A percentile compares a stretch with the other conserved stretches of the same genome.
phyloP scores from a whole-genome alignment of 30 jellyfish, hydroid and myxozoan genomes.

The Pseudorhiza aurosa region DNA sequence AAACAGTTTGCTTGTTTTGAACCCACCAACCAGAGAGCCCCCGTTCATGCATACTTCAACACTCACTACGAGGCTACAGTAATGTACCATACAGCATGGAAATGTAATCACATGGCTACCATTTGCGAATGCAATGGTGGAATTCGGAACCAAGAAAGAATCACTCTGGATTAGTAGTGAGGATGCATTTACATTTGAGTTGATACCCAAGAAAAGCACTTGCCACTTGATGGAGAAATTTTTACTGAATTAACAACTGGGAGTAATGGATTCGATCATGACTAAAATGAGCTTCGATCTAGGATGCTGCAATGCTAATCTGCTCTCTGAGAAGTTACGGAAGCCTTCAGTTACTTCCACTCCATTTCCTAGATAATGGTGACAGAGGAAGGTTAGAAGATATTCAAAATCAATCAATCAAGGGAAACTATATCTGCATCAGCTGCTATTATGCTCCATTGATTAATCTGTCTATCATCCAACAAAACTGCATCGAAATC shows the following conservation, averaged over 20 bases:
- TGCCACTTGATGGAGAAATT: conserved; percentile 23
- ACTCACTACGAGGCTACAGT: conserved; percentile 19
- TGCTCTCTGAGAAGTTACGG: not conserved
- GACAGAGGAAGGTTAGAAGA: too few species aligned
- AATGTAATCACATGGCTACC: not conserved
- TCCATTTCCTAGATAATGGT: conserved; percentile 34
- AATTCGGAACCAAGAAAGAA: conserved; percentile 14
- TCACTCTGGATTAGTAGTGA: conserved; percentile 2
- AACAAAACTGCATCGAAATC: too few species aligned
- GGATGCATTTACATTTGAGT: conserved; percentile 9
- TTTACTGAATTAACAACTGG: conserved; percentile 27
- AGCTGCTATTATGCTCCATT: too few species aligned
- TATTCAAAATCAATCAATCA: too few species aligned
- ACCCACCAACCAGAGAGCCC: conserved; percentile 39
- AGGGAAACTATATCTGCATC: too few species aligned
- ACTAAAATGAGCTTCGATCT: conserved; percentile 1
- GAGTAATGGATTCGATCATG: not conserved
- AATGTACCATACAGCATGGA: conserved; percentile 34
- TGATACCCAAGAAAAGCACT: conserved; percentile 7
- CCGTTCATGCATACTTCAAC: conserved; percentile 41
- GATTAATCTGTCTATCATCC: too few species aligned
- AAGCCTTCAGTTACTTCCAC: conserved; percentile 10
- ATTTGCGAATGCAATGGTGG: not conserved
- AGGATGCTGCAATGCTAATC: not conserved
- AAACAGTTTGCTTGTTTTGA: conserved; percentile 4